Base-by-base conservation (phyloP, 2,113 vertebrate genomes). In the Empidonax traillii region DNA sequence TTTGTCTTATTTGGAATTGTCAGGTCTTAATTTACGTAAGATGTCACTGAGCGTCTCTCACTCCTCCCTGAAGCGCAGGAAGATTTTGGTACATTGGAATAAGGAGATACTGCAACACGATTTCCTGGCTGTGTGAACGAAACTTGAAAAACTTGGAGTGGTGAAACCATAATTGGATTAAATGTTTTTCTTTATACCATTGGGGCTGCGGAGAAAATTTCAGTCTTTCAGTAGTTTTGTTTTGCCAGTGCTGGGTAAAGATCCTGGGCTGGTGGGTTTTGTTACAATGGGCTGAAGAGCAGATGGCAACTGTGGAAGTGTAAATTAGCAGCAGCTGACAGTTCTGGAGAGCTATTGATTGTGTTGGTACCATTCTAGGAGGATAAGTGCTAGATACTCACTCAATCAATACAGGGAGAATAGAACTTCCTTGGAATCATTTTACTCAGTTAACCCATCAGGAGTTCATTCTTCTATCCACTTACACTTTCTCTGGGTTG, bases 301-400 rank as follows among this genome's bases (percentile, higher is more conserved):
- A 97, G 96, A 96, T 97, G 96, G 96, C 94, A 96, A 13, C 76
- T 47, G 37, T 92, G 94, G 92, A 94, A 93, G 92, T 96, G 95
- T 92, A 95, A 97, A 93, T 96, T 58, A 94, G 77, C n/a, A 87
- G 94, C 93, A 95, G 96, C 93, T 96, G 97, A 93, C 73, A 33
- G 31, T 23, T 81, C 92, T 89, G 93, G 83, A 87, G 62, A 90
- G 86, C 71, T 71, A 59, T 15, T 61, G 74, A 52, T 90, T 82
- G 85, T 83, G 93, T 78, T 88, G 92, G 18, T 87, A 72, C 75
- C 82, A 4, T 67, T 93, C 27, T 56, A 59, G 46, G 79, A 53
- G 44, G 14, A 35, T 7, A 63, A 96, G 72, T 90, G 93, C 82
- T 94, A 35, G 90, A 53, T 94, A 66, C 30, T 85, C 67, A 52